Base-by-base conservation (phyloP, 2,888 invertebrate species). In the Lamellibrachia columna region DNA sequence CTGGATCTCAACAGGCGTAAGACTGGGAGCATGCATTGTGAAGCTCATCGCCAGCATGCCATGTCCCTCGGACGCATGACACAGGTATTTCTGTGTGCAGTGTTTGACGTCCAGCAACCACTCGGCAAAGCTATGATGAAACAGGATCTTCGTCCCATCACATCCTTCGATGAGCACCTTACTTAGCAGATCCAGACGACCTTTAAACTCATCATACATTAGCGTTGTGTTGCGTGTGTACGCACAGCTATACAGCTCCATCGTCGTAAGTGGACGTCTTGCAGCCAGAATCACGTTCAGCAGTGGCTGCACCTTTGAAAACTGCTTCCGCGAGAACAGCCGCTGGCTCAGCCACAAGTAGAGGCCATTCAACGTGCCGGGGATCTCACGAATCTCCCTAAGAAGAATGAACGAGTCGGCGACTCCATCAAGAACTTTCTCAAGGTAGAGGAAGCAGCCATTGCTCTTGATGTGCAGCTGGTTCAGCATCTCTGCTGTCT, bases 41-140 rank as follows among this genome's bases (percentile, higher is more conserved):
- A 98, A 96, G 94, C 96, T 96, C 98, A 98, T 98, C 53, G 96
- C 96, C 92, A 96, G 93, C 95, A 96, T 95, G 7, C 96, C 98
- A 96, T 99, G 99, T 0, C 99, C 99, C 95, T 98, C 98, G 92
- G 97, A 97, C 9, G 98, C 95, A 92, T 93, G 94, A 94, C 96
- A 99, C 94, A 99, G 97, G 96, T 98, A 99, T 95, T 98, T 98
- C 95, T 98, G 98, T 2, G 99, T 99, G 96, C 99, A 99, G 96
- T 99, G 99, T 96, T 99, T 99, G n/a, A 99, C 99, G 96, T 99
- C 99, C 92, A 98, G 97, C 94, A 99, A 97, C 99, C 99, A 99
- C 96, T 98, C 98, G 53, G 98, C 98, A 96, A 99, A 99, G 93
- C 98, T 99, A 96, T 98, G 98, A 96, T 99, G 99, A 97, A 99